Percentiles rank a stretch among this genome's conserved stretches.
Evolutionary conservation across 1,140 invertebrate genomes (phyloP).

Genomic region (Ceratoteleas bidentatus): DNA sequence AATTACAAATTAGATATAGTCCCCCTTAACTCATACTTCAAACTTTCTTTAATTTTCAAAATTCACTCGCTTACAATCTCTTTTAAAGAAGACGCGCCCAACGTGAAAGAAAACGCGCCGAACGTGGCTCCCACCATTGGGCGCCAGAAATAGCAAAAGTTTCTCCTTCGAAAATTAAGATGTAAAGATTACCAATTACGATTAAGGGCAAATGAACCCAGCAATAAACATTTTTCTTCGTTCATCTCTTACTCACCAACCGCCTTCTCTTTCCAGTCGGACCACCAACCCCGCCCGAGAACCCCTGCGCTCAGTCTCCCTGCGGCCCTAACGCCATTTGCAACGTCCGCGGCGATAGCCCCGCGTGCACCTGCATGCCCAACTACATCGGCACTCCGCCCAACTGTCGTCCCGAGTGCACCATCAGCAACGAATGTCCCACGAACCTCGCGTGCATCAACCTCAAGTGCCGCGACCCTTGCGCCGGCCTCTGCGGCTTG

Average conservation of each 20-base stretch:
- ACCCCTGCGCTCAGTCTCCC: conserved; percentile 84
- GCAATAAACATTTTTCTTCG: not conserved
- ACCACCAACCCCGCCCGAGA: conserved; percentile 71
- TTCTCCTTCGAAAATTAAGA: no score
- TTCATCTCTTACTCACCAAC: not conserved
- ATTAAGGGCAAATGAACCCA: no score
- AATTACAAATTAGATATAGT: no score
- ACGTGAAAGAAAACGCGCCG: no score
- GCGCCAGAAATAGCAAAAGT: no score
- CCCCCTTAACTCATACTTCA: no score
- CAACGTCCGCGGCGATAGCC: conserved; percentile 79
- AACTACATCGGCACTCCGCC: conserved; percentile 84
- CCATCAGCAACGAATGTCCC: conserved; percentile 83
- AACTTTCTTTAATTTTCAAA: conserved; percentile 5
- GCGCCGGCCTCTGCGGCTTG: conserved; percentile 82
- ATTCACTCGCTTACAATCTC: not conserved
- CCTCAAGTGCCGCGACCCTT: conserved; percentile 81
- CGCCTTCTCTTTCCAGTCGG: conserved; percentile 58
- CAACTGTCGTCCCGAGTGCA: conserved; percentile 83
- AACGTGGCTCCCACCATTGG: no score
- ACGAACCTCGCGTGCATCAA: conserved; percentile 81
- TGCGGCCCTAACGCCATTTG: conserved; percentile 84
- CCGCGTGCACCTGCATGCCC: conserved; percentile 81
- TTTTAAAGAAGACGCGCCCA: no score
- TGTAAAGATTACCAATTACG: no score